A percentile compares a stretch with the other conserved stretches of the same genome.
phyloP scores from a whole-genome alignment of 2,797 vertebrate species.

The Gobio occitaniae region DNA sequence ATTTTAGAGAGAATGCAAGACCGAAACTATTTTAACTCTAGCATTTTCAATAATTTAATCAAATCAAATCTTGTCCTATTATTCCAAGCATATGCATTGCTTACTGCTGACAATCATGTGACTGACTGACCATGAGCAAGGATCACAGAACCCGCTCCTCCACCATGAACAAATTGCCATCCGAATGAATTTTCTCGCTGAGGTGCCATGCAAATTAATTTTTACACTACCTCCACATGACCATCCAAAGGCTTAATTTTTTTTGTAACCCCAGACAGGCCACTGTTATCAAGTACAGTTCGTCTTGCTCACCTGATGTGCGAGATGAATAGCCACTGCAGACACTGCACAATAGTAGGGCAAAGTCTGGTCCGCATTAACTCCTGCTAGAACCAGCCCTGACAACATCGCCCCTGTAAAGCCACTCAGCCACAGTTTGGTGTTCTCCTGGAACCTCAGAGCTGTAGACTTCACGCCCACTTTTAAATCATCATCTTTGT shows the following conservation, averaged over 20 bases:
- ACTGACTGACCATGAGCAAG: neutral
- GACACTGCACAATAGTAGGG: constrained; percentile 86
- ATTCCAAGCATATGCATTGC: neutral
- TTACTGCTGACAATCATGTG: neutral
- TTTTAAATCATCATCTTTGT: constrained; percentile 89
- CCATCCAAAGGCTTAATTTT: neutral
- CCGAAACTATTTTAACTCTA: neutral
- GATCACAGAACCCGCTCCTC: neutral
- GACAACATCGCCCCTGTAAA: constrained; percentile 87
- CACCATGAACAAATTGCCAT: neutral
- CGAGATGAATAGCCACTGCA: constrained; percentile 79
- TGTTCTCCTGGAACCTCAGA: constrained; percentile 85
- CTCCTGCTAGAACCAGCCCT: constrained; percentile 81
- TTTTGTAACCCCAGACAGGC: neutral
- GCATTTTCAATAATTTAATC: too few relatives aligned
- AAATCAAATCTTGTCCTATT: neutral
- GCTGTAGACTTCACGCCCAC: constrained; percentile 95
- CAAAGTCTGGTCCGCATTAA: constrained; percentile 83
- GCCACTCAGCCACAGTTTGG: constrained; percentile 90
- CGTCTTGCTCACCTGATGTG: constrained; percentile 82
- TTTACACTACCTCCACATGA: neutral
- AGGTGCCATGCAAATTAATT: neutral
- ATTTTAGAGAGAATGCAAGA: neutral
- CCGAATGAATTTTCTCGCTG: neutral
- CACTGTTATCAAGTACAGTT: neutral